Base-by-base conservation (phyloP, 2,113 vertebrate species). In the Picathartes gymnocephalus region DNA sequence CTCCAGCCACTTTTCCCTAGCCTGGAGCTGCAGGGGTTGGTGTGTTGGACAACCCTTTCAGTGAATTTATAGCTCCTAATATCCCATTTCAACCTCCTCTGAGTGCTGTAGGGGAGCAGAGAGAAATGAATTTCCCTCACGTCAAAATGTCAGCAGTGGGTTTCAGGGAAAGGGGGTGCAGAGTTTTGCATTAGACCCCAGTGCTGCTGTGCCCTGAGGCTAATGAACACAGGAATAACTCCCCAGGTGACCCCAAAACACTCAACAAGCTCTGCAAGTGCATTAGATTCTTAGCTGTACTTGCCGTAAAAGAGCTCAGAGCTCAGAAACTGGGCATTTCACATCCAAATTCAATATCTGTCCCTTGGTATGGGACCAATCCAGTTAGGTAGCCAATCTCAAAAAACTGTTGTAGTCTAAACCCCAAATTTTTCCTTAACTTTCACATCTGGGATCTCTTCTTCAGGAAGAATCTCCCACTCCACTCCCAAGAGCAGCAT, bases 201-300 rank as follows among this genome's bases (percentile, higher is more conserved):
- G 10, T 47, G 51, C 33, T 2, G 0, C 20, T 44, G 6, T 65
- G 19, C 22, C 64, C n/a, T 24, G 10, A 47, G 22, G 18, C 7
- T 28, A 13, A 33, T 6, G 37, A 47, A 6, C 11, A 3, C 2
- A 23, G 37, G 5, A 82, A 8, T 1, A 51, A 3, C 8, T 71
- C 28, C 16, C 37, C 70, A 30, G 9, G 23, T 57, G 21, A 56
- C 19, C 3, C 27, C 21, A 39, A 53, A 73, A n/a, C 11, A 10
- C 44, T 19, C 8, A 40, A 9, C 11, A 25, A 17, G 7, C 11
- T 79, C 13, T 18, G 17, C 4, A 3, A 13, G 10, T 23, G 6
- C 25, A 3, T 27, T 53, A 53, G 47, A 19, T 18, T 54, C 1
- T 1, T 0, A n/a, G 9, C 15, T 33, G 19, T 16, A 15, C 25